Evolutionary conservation across 2,888 invertebrate genomes (phyloP).

Genomic region (Drosophila limbata): DNA sequence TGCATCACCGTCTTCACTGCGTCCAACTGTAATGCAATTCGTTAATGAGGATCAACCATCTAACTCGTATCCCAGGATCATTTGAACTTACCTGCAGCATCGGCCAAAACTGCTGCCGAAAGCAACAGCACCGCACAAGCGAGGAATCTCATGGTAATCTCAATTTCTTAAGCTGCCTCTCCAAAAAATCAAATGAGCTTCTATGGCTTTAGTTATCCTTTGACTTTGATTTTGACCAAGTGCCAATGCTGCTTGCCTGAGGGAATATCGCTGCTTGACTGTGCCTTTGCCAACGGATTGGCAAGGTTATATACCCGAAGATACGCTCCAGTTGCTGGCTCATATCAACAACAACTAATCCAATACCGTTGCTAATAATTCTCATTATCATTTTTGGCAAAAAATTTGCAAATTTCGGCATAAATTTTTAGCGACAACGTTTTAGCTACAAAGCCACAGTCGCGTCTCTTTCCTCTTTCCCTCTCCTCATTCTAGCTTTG

Average conservation of each 20-base stretch:
- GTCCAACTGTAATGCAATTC: conserved; percentile 29
- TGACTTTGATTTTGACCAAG: neutral
- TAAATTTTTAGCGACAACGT: conserved; percentile 56
- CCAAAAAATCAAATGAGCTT: neutral
- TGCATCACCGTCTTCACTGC: conserved; percentile 26
- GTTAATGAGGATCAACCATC: neutral
- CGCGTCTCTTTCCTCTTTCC: neutral
- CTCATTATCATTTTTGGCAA: conserved; percentile 70
- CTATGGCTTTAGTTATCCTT: conserved; percentile 27
- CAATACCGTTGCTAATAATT: conserved; percentile 40
- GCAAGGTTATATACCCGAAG: conserved; percentile 67
- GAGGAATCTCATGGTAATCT: conserved; percentile 52
- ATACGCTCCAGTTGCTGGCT: conserved; percentile 42
- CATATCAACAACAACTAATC: conserved; percentile 33
- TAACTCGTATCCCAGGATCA: neutral
- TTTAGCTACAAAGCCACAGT: conserved; percentile 10
- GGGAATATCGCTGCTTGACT: conserved; percentile 63
- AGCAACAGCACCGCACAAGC: conserved; percentile 48
- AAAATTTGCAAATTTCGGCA: conserved; percentile 67
- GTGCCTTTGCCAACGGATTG: conserved; percentile 55
- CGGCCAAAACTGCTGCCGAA: conserved; percentile 46
- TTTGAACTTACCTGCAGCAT: conserved; percentile 61
- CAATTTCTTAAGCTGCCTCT: neutral
- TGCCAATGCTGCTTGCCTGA: conserved; percentile 49
- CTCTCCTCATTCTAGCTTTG: neutral